A percentile compares a stretch with the other conserved stretches of the same genome.
These are phyloP conservation scores for Crocallis elinguaria DNA, from an alignment of 2,888 invertebrate species.

Conservation along the genomic window DNA sequence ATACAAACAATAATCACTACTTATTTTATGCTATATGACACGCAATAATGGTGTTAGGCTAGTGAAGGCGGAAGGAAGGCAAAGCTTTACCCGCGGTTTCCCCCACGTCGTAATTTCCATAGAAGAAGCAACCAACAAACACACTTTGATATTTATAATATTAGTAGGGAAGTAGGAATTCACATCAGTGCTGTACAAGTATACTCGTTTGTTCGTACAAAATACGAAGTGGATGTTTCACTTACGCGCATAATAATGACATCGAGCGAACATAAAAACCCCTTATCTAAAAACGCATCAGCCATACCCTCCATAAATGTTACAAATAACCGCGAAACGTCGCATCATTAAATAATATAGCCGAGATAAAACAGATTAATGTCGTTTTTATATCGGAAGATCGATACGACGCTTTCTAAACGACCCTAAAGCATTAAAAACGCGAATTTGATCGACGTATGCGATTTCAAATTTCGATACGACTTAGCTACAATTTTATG, in stretches of 20 bases:
- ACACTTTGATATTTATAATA: no score
- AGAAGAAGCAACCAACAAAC: no score
- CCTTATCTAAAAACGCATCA: conserved; percentile 72
- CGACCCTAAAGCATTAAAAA: conserved; percentile 73
- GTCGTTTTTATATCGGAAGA: conserved; percentile 75
- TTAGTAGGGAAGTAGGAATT: no score
- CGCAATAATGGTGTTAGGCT: no score
- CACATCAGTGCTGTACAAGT: no score
- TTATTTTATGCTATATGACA: no score
- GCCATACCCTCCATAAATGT: conserved; percentile 72
- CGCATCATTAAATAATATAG: conserved; percentile 82
- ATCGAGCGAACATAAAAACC: conserved; percentile 54
- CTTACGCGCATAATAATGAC: conserved; percentile 57
- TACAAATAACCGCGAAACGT: conserved; percentile 81
- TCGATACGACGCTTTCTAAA: conserved; percentile 64
- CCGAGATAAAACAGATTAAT: conserved; percentile 83
- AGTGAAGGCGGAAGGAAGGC: no score
- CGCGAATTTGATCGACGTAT: conserved; percentile 60
- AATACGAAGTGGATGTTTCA: conserved; percentile 48
- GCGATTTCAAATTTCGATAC: conserved; percentile 73
- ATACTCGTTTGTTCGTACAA: conserved; percentile 1
- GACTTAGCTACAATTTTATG: conserved; percentile 21
- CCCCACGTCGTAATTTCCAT: no score
- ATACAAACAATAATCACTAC: no score
- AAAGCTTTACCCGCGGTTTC: no score